phyloP scores from a whole-genome alignment of 2,113 vertebrate species.

The Sphaerodactylus townsendi region DNA sequence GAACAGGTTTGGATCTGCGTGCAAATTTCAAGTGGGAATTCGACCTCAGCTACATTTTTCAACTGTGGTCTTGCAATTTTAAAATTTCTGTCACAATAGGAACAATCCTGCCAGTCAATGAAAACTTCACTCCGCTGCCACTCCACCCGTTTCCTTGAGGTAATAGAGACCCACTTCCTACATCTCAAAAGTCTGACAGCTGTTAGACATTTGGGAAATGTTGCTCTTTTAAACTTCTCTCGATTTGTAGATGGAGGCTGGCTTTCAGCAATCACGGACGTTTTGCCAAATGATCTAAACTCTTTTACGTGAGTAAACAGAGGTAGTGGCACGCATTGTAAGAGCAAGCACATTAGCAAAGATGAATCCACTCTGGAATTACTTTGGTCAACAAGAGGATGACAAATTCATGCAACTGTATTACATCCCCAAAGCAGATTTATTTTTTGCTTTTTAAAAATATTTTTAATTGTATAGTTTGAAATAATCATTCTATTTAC shows the following conservation, averaged over 20 bases:
- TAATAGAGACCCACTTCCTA: slow-evolving; percentile 36
- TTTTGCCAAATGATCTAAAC: slow-evolving; percentile 61
- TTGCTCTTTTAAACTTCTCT: slow-evolving; percentile 73
- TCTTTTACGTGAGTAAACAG: slow-evolving; percentile 46
- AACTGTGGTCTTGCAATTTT: no score
- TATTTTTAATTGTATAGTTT: no score
- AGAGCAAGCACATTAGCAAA: no score
- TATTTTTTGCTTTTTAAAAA: no score
- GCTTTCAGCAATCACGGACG: slow-evolving; percentile 72
- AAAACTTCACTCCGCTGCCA: no score
- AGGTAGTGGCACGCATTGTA: not conserved
- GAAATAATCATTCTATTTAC: no score
- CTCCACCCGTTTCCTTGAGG: not conserved
- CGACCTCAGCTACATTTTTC: no score
- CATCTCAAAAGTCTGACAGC: slow-evolving; percentile 36
- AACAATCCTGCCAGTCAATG: no score
- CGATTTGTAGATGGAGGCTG: slow-evolving; percentile 67
- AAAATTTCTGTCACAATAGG: no score
- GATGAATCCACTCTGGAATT: slow-evolving; percentile 37
- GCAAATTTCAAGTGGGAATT: no score
- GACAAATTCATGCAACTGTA: not conserved
- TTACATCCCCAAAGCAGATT: not conserved
- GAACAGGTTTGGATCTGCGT: no score
- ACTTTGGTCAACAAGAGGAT: not conserved
- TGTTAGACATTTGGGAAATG: slow-evolving; percentile 38